Evolutionary conservation across 1,140 invertebrate genomes (phyloP), one percentile per base, ranked within the genome.

Genomic region (Macrotrachela quadricornifera): DNA sequence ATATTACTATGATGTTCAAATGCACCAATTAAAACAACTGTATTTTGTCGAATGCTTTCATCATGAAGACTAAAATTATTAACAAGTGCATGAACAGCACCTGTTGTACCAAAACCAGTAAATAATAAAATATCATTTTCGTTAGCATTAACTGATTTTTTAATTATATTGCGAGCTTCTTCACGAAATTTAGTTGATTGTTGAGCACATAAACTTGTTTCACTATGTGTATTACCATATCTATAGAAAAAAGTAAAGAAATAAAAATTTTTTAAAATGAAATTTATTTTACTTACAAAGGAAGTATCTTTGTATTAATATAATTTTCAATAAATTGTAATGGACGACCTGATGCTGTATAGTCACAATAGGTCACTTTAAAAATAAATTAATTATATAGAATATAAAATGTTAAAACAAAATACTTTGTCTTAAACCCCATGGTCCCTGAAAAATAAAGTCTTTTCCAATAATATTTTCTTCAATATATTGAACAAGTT

Each of bases 251-350:
- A 30, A 30, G 8, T 30, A 2, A 30, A 30, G 8, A 30, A 4
- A 30, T 4, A 30, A 4, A 30, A 30, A 30, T 30, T 30, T 4
- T 30, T 8, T 30, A 4, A 30, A 30, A 30, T 30, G 21, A 30
- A 30, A 30, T 30, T 30, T n/a, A n/a, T n/a, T n/a, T n/a, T n/a
- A 82, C 84, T 64, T 86, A 83, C 48, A 77, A 78, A 8, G 84
- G 82, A 42, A 90, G 68, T 1, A 90, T 83, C 63, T 87, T 77
- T 57, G 78, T 75, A 15, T 74, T 62, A 30, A 91, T 79, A 63
- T 83, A 88, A 59, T 86, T 82, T 66, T 91, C 85, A 50, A 91
- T 78, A 69, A 85, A 88, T 44, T 80, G 77, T 42, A 91, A 63
- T 0, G 82, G 78, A 60, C 59, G 60, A 54, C 65, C 65, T 39